Conservation (phyloP, 2,888 invertebrate genomes). For the Marronus borbonicus region DNA sequence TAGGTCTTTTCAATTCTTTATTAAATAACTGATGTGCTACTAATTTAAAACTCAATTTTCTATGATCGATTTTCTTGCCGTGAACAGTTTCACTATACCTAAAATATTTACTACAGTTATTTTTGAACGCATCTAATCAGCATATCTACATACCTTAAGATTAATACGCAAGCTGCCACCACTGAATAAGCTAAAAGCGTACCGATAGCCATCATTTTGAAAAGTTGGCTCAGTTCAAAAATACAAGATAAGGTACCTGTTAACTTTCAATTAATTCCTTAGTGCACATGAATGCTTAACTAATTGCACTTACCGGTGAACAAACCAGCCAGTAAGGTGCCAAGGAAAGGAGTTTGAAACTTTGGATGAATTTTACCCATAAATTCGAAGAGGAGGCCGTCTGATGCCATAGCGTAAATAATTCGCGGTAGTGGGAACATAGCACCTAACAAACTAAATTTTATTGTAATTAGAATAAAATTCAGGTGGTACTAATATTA, state of each 20-base stretch:
- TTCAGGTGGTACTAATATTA: no score
- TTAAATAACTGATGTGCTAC: constrained; percentile 71
- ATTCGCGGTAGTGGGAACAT: constrained; percentile 88
- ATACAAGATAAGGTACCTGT: constrained; percentile 85
- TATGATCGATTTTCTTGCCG: constrained; percentile 65
- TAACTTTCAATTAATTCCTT: constrained; percentile 14
- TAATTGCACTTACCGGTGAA: constrained; percentile 74
- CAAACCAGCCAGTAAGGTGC: constrained; percentile 80
- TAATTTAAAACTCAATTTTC: constrained; percentile 60
- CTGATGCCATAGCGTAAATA: constrained; percentile 89
- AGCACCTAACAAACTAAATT: constrained; percentile 82
- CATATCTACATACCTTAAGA: constrained; percentile 77
- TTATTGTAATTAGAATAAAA: constrained; percentile 13
- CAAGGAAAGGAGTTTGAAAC: constrained; percentile 83
- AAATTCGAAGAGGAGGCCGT: constrained; percentile 84
- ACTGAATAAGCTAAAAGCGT: constrained; percentile 90
- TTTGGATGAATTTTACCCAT: constrained; percentile 80
- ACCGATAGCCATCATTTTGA: constrained; percentile 94
- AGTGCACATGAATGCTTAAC: not conserved
- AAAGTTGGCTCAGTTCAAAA: constrained; percentile 86
- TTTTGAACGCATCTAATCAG: not conserved
- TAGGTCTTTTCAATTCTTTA: constrained; percentile 68
- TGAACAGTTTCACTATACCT: constrained; percentile 69
- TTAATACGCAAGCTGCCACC: constrained; percentile 88
- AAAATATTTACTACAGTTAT: constrained; percentile 46